A percentile compares a stretch with the other conserved stretches of the same genome.
phyloP scores from a whole-genome alignment of 2,888 invertebrate genomes.

The Hymenopus coronatus region DNA sequence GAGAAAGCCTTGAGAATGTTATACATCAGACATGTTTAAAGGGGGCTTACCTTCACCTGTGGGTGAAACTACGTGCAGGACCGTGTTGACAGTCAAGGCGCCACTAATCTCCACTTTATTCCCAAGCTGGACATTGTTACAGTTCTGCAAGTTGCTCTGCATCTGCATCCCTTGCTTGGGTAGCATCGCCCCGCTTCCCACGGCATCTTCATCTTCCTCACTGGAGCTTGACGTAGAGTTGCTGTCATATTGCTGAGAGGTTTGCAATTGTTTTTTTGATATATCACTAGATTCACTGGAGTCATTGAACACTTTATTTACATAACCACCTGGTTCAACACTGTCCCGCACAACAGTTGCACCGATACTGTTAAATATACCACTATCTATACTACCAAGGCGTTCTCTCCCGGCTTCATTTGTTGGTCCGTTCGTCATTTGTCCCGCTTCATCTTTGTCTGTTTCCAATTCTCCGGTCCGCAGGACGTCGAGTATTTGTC shows the following conservation, averaged over 20 bases:
- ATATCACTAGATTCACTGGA: background rate
- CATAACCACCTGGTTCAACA: background rate
- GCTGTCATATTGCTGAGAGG: background rate
- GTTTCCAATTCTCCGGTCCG: background rate
- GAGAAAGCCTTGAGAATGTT: no score
- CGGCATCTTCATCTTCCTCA: background rate
- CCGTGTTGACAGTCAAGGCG: background rate
- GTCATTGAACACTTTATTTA: background rate
- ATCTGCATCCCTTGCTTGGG: background rate
- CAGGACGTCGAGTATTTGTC: background rate
- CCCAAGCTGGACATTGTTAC: background rate
- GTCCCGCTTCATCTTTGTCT: background rate
- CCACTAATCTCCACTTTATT: background rate
- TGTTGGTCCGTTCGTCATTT: background rate
- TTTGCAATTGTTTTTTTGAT: background rate
- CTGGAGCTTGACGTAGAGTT: background rate
- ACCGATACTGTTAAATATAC: background rate
- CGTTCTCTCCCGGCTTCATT: background rate
- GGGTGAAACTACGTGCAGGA: background rate
- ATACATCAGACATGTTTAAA: background rate
- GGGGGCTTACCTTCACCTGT: background rate
- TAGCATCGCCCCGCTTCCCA: background rate
- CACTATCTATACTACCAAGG: background rate
- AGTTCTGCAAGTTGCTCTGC: background rate
- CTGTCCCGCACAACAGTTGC: background rate